Percentiles rank a stretch among this genome's conserved stretches.
Evolutionary conservation across 2,797 vertebrate genomes (phyloP).

Genomic region (Gymnoscopelus braueri): DNA sequence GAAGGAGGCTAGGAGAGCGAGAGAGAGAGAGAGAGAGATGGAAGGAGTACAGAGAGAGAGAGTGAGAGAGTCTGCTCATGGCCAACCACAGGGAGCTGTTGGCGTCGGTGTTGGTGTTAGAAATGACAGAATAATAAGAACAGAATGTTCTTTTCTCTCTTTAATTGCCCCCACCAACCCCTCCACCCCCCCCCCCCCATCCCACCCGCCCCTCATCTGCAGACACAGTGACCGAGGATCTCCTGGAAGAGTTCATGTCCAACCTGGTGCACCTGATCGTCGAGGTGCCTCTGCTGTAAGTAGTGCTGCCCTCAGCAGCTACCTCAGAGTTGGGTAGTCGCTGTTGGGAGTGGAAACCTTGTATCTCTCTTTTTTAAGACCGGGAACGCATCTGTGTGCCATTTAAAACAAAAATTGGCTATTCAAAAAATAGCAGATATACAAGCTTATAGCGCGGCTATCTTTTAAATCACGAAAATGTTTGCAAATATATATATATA

Average conservation of each 20-base stretch:
- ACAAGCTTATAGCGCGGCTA: too few relatives aligned
- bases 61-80: constrained; percentile 18
- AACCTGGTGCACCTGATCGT: constrained; percentile 95
- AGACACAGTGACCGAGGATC: constrained; percentile 88
- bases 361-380: not conserved
- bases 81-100: constrained; percentile 29
- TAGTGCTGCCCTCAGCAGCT: constrained; percentile 37
- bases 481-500: too few relatives aligned
- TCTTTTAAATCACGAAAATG: too few relatives aligned
- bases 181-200: constrained; percentile 3
- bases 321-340: too few relatives aligned
- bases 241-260: constrained; percentile 93
- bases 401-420: too few relatives aligned
- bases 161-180: not conserved
- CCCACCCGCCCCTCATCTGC: constrained; percentile 40
- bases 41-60: constrained; percentile 13
- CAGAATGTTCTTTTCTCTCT: not conserved
- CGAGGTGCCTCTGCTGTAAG: constrained; percentile 95
- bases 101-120: constrained; percentile 24
- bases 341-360: too few relatives aligned
- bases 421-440: too few relatives aligned
- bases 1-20: constrained; percentile 8
- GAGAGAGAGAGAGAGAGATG: constrained; percentile 3
- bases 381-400: too few relatives aligned
- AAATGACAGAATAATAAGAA: constrained; percentile 33